These are phyloP conservation scores for Cheiracanthium punctorium DNA, from an alignment of 2,888 invertebrate species.

Conservation along the genomic window DNA sequence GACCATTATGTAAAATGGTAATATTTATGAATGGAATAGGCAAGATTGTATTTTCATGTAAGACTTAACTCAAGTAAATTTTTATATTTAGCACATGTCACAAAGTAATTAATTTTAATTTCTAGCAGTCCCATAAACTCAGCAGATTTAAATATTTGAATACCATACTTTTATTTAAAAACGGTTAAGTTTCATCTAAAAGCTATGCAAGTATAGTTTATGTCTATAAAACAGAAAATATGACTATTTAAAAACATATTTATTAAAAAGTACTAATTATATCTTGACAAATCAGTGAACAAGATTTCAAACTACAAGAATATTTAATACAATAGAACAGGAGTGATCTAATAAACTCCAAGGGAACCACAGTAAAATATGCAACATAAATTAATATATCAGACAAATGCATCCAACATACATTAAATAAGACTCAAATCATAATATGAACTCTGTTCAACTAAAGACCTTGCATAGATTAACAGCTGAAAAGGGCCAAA, in stretches of 20 bases:
- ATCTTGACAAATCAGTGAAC: conserved; percentile 3
- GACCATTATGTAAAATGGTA: too few relatives aligned
- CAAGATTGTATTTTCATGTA: too few relatives aligned
- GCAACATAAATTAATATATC: not conserved
- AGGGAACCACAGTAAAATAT: not conserved
- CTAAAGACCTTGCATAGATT: conserved; percentile 2
- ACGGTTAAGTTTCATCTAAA: too few relatives aligned
- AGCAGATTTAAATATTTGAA: too few relatives aligned
- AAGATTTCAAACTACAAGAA: conserved; percentile 4
- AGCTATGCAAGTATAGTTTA: too few relatives aligned
- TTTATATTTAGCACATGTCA: too few relatives aligned
- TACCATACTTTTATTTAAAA: too few relatives aligned
- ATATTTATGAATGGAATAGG: too few relatives aligned
- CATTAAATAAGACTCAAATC: not conserved
- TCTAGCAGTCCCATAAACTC: too few relatives aligned
- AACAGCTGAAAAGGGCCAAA: not conserved
- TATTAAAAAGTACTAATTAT: conserved; percentile 13
- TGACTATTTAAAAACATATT: conserved; percentile 4
- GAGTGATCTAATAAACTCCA: conserved; percentile 4
- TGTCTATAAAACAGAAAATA: not conserved
- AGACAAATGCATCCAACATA: not conserved
- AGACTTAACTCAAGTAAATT: too few relatives aligned
- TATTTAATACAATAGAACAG: conserved; percentile 5
- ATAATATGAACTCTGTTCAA: not conserved
- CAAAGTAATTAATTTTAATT: too few relatives aligned